phyloP scores from a whole-genome alignment of 1,140 invertebrate species.

The Tetramorium simillimum region DNA sequence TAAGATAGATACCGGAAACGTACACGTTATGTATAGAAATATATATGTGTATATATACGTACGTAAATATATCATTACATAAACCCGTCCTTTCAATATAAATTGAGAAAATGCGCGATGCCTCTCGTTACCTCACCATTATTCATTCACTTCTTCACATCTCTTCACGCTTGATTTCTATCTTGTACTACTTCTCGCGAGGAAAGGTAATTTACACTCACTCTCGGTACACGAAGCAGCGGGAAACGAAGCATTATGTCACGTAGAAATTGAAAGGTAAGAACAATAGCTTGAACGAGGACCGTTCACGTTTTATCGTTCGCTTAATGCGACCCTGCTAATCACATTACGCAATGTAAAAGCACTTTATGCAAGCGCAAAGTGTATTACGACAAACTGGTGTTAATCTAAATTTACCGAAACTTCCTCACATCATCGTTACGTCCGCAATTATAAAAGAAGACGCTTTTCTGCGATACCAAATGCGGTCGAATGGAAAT shows the following conservation, averaged over 20 bases:
- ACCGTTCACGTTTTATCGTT: constrained; percentile 11
- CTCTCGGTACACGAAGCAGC: neutral
- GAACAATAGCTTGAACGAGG: constrained; percentile 13
- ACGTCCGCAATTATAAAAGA: neutral
- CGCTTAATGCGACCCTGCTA: constrained; percentile 8
- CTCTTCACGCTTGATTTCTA: neutral
- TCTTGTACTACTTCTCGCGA: neutral
- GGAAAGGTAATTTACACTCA: neutral
- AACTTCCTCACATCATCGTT: neutral
- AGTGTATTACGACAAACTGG: neutral
- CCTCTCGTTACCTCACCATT: neutral
- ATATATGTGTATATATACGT: neutral
- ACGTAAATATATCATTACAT: neutral
- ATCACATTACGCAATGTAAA: constrained; percentile 31
- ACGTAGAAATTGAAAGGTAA: neutral
- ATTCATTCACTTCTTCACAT: neutral
- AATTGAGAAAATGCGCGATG: neutral
- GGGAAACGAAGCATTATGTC: constrained; percentile 1
- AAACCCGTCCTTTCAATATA: neutral
- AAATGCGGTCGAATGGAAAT: neutral
- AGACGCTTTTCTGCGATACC: neutral
- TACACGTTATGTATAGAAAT: neutral
- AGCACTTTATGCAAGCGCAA: constrained; percentile 25
- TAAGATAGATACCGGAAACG: neutral
- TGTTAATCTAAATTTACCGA: constrained; percentile 17